Evolutionary conservation across 2,113 vertebrate species (phyloP).

Genomic region (Notarius quadriscutis): DNA sequence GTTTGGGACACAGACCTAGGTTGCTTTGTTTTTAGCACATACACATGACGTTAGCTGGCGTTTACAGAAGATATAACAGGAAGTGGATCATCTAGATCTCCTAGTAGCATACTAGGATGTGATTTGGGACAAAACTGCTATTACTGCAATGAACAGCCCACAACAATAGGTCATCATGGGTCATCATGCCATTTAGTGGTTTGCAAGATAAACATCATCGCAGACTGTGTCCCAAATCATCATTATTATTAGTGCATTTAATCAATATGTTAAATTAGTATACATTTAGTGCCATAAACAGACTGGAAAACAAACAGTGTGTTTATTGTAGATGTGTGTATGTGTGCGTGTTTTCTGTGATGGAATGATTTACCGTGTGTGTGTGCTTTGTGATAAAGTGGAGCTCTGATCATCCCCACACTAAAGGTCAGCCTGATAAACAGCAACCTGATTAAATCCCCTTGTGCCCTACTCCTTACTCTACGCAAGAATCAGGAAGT

Average conservation of each 20-base stretch:
- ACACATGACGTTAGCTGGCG: background rate
- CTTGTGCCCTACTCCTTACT: background rate
- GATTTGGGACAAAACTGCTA: background rate
- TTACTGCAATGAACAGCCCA: background rate
- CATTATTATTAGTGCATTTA: background rate
- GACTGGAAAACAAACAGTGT: background rate
- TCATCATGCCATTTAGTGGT: background rate
- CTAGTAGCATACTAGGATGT: background rate
- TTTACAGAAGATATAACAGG: background rate
- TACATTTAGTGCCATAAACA: background rate
- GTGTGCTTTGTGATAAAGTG: conserved; percentile 18
- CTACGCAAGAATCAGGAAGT: conserved; percentile 33
- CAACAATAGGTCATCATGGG: background rate
- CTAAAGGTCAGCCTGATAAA: conserved; percentile 42
- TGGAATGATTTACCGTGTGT: background rate
- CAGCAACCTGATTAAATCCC: conserved; percentile 40
- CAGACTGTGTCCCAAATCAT: background rate
- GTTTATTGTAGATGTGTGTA: background rate
- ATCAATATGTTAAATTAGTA: background rate
- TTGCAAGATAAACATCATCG: background rate
- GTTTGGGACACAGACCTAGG: background rate
- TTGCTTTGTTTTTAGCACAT: background rate
- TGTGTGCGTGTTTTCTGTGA: background rate
- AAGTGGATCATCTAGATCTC: background rate
- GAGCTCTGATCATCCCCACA: conserved; percentile 2